Conservation (phyloP, 2,888 invertebrate genomes). For the Acanthosepion lycidas region DNA sequence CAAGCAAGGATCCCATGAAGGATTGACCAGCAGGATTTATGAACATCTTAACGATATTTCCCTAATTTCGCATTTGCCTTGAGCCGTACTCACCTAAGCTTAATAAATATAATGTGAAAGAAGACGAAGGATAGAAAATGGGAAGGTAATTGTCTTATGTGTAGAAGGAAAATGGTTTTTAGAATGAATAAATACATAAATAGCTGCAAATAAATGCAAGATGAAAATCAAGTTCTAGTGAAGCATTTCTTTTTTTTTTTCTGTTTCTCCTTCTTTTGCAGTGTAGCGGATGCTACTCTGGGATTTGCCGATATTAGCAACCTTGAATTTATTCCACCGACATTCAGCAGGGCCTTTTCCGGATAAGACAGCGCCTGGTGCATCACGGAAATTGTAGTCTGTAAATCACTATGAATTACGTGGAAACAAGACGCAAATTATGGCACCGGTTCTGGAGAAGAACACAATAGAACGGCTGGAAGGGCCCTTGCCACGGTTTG, state of each 20-base stretch:
- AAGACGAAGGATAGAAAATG: too few relatives aligned
- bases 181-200: too few relatives aligned
- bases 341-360: not conserved
- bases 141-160: too few relatives aligned
- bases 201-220: not conserved
- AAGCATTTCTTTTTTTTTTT: not conserved
- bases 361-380: not conserved
- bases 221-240: not conserved
- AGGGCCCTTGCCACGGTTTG: not conserved
- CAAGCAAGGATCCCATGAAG: too few relatives aligned
- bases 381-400: slow-evolving; percentile 22
- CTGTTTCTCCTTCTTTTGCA: too few relatives aligned
- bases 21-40: too few relatives aligned
- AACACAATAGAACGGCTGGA: not conserved
- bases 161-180: too few relatives aligned
- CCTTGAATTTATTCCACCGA: slow-evolving; percentile 5
- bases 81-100: not conserved
- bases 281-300: not conserved
- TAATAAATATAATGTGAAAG: not conserved
- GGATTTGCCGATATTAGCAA: slow-evolving; percentile 6
- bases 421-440: slow-evolving; percentile 33
- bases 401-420: slow-evolving; percentile 10
- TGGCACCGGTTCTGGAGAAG: slow-evolving; percentile 33
- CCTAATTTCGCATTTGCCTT: not conserved
- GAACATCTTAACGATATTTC: too few relatives aligned